Percentiles rank a stretch among this genome's conserved stretches.
These are phyloP conservation scores for Paramacrobiotus metropolitanus DNA, from an alignment of 1,140 invertebrate species.

Conservation along the genomic window DNA sequence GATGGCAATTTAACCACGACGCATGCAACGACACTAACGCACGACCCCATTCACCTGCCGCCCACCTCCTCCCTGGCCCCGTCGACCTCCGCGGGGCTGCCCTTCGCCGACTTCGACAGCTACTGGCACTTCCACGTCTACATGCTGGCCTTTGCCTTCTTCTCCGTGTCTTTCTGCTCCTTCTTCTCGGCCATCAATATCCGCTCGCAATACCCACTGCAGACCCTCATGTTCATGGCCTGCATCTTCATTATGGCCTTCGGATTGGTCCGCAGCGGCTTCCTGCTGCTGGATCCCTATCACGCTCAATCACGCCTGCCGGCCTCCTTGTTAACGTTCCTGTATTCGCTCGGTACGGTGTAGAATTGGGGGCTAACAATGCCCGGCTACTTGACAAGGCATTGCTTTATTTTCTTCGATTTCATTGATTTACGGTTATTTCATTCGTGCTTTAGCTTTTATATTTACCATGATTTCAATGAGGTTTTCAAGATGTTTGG, in stretches of 20 bases:
- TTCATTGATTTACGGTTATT: too few relatives aligned
- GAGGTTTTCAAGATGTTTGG: too few relatives aligned
- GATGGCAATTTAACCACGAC: too few relatives aligned
- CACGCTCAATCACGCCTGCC: neutral
- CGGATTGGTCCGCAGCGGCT: neutral
- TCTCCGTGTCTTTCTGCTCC: neutral
- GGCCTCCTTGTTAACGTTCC: neutral
- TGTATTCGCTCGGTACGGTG: neutral
- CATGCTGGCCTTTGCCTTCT: neutral
- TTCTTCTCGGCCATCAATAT: conserved; percentile 1
- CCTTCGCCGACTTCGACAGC: neutral
- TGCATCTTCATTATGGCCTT: neutral
- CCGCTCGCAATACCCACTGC: neutral
- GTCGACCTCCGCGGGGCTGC: too few relatives aligned
- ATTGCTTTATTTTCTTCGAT: too few relatives aligned
- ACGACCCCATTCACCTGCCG: too few relatives aligned
- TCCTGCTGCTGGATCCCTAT: neutral
- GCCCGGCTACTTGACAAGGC: too few relatives aligned
- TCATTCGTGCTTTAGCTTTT: too few relatives aligned
- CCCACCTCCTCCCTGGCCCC: too few relatives aligned
- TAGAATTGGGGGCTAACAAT: too few relatives aligned
- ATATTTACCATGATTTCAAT: too few relatives aligned
- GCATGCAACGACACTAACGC: too few relatives aligned
- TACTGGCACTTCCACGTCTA: neutral
- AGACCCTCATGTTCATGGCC: neutral